Conservation (phyloP, 2,113 vertebrate genomes). For the Eubucco bourcierii region DNA sequence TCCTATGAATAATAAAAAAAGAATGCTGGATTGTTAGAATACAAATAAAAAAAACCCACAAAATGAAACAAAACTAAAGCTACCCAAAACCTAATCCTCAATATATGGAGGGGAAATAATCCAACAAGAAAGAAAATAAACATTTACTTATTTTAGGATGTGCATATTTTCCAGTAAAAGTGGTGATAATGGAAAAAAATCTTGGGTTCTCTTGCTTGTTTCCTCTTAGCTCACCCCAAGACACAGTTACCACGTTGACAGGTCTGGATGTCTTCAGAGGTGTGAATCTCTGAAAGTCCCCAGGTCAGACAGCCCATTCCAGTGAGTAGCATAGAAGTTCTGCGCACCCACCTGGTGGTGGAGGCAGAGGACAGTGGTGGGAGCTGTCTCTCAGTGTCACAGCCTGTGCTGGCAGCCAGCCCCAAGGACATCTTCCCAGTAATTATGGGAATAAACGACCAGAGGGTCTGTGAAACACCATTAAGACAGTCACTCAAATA, state of each 20-base stretch:
- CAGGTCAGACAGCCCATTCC: background rate
- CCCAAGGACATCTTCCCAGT: accelerated
- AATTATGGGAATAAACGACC: background rate
- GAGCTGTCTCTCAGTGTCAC: background rate
- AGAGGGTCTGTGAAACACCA: background rate
- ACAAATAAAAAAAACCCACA: background rate
- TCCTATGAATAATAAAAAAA: slow-evolving; percentile 85
- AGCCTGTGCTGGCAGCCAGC: background rate
- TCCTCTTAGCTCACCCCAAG: background rate
- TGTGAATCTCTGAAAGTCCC: background rate
- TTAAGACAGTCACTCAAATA: background rate
- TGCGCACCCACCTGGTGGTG: accelerated
- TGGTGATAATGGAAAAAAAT: background rate
- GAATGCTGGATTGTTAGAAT: slow-evolving; percentile 64
- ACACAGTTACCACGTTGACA: background rate
- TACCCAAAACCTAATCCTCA: background rate
- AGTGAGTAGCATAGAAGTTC: accelerated
- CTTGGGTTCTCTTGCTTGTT: background rate
- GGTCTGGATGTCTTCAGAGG: background rate
- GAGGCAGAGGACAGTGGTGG: background rate
- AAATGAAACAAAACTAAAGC: background rate
- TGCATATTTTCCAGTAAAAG: background rate
- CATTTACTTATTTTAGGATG: background rate
- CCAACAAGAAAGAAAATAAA: background rate
- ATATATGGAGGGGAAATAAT: background rate